Percentiles rank a stretch among this genome's conserved stretches.
phyloP scores from a whole-genome alignment of 2,113 vertebrate species.

The Poeciliopsis retropinna region DNA sequence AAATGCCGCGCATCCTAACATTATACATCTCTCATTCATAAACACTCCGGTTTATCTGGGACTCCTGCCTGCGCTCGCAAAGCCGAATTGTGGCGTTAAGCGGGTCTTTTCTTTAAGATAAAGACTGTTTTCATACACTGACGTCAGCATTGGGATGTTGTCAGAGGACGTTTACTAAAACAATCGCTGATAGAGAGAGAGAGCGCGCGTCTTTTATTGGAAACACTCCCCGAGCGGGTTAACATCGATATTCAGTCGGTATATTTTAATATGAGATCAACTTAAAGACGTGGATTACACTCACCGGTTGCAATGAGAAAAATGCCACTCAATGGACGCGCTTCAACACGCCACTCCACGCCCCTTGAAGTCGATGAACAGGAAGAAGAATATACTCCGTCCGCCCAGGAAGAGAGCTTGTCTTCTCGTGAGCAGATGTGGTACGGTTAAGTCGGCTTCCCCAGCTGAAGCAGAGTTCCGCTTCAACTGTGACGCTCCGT shows the following conservation, averaged over 20 bases:
- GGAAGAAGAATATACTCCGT: neutral
- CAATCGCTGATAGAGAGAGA: neutral
- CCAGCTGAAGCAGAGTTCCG: neutral
- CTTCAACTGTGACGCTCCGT: neutral
- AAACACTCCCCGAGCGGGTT: neutral
- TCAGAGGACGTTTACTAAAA: neutral
- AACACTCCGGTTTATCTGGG: no score
- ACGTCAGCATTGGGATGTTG: neutral
- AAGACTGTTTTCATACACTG: neutral
- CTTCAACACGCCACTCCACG: slow-evolving; percentile 6
- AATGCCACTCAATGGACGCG: slow-evolving; percentile 17
- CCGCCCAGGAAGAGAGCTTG: neutral
- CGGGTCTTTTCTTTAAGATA: neutral
- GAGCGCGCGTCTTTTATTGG: neutral
- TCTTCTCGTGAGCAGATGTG: neutral
- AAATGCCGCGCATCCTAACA: slow-evolving; percentile 32
- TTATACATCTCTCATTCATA: neutral
- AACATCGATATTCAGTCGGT: neutral
- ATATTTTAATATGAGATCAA: neutral
- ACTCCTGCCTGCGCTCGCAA: neutral
- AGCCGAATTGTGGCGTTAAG: neutral
- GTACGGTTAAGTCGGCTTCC: fast-evolving
- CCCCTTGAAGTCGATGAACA: slow-evolving; percentile 13
- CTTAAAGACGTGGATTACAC: neutral
- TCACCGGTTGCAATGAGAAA: neutral